Evolutionary conservation across 2,113 vertebrate species (phyloP).

Genomic region (Xiphophorus hellerii): DNA sequence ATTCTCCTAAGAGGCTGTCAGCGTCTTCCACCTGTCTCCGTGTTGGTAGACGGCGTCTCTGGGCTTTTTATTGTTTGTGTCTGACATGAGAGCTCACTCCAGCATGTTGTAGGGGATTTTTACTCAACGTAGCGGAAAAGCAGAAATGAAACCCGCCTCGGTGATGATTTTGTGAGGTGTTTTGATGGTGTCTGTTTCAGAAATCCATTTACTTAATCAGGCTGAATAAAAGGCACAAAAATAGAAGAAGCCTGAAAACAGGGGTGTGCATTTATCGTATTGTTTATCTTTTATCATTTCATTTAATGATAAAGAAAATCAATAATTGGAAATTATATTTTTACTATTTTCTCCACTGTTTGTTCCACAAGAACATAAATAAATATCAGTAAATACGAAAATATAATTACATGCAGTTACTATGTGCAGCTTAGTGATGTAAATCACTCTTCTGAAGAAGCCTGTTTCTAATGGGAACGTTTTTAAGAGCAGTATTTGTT

Average conservation of each 20-base stretch:
- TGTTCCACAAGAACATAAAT: too few relatives aligned
- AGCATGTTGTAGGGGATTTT: neutral
- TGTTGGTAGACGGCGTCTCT: slow-evolving; percentile 10
- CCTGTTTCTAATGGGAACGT: too few relatives aligned
- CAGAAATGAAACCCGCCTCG: slow-evolving; percentile 17
- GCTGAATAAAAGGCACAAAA: neutral
- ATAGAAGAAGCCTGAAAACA: neutral
- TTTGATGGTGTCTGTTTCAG: neutral
- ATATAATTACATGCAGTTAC: too few relatives aligned
- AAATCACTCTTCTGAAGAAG: too few relatives aligned
- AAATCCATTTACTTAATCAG: neutral
- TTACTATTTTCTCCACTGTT: too few relatives aligned
- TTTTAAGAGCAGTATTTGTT: too few relatives aligned
- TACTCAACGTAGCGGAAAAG: slow-evolving; percentile 26
- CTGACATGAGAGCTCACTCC: slow-evolving; percentile 27
- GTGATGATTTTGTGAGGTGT: neutral
- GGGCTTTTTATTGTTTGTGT: slow-evolving; percentile 17
- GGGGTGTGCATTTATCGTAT: too few relatives aligned
- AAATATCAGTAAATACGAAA: too few relatives aligned
- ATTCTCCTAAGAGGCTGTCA: neutral
- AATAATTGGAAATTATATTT: too few relatives aligned
- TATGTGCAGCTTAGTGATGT: too few relatives aligned
- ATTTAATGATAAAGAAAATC: too few relatives aligned
- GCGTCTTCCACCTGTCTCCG: slow-evolving; percentile 8
- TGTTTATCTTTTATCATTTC: too few relatives aligned